Percentiles rank a stretch among this genome's conserved stretches.
Evolutionary conservation across 2,797 vertebrate species (phyloP).

Genomic region (Myiotriccus ornatus): DNA sequence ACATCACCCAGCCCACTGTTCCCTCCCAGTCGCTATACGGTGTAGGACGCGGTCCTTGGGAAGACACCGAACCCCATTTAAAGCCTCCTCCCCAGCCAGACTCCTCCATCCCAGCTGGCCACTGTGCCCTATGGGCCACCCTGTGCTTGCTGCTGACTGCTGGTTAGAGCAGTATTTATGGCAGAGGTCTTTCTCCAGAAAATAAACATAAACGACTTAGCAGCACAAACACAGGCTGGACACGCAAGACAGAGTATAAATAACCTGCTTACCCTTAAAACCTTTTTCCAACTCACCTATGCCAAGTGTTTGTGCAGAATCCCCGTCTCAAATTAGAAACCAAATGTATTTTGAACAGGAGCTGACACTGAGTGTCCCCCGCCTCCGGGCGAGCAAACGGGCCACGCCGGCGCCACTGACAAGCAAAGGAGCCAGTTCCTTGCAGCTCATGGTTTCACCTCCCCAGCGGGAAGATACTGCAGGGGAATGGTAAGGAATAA

Average conservation of each 20-base stretch:
- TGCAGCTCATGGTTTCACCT: conserved; percentile 4
- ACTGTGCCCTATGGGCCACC: background rate
- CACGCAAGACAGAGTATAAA: conserved; percentile 39
- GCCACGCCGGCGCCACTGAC: background rate
- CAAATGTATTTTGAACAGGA: conserved; percentile 27
- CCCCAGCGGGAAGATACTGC: background rate
- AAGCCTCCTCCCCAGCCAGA: background rate
- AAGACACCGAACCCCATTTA: background rate
- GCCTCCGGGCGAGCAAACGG: background rate
- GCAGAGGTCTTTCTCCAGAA: background rate
- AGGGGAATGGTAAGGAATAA: background rate
- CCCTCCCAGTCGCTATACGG: rapidly evolving
- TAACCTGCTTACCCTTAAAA: conserved; percentile 66
- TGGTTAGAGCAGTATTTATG: conserved; percentile 22
- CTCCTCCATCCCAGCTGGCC: background rate
- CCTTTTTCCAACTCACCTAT: conserved; percentile 57
- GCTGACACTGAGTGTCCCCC: background rate
- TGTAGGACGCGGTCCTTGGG: background rate
- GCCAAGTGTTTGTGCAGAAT: conserved; percentile 57
- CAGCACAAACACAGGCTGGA: conserved; percentile 1
- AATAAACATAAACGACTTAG: conserved; percentile 40
- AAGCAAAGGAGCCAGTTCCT: background rate
- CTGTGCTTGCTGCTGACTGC: background rate
- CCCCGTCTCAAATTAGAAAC: conserved; percentile 43
- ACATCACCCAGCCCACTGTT: background rate